Base-by-base conservation (phyloP, 1,140 invertebrate species). In the Euura lappo region DNA sequence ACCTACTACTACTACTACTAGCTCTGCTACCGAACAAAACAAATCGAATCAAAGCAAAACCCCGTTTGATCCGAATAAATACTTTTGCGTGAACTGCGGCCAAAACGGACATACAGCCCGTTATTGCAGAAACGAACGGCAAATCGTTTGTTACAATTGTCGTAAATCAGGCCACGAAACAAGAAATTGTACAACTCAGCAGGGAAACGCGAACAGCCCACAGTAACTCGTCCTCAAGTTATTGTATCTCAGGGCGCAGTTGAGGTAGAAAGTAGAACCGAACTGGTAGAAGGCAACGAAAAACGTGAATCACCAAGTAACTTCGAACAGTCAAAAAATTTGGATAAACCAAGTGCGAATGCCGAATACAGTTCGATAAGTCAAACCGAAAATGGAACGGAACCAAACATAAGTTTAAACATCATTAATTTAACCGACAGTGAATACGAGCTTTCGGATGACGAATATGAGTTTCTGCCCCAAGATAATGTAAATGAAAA, bases 271-370 rank as follows among this genome's bases (percentile, higher is more conserved):
- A 60, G 51, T 60, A 8, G 13, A 60, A 5, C 51, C 51, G 51
- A 60, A 11, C 6, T n/a, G 6, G 51, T 60, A 60, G 1, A 6
- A 60, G 2, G 8, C 6, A 60, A 60, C 6, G 51, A 60, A 60
- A 4, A 60, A 0, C 51, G 51, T n/a, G 67, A 68, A 10, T 43
- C 6, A 42, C 3, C 10, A 44, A 42, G 65, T 46, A 73, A 73
- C 11, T 70, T 73, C 28, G 72, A 43, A 28, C 68, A 73, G 45
- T 44, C 51, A 66, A 70, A 73, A 69, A 65, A 68, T 7, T 13
- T 73, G 6, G 68, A 70, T 65, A 65, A 70, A 64, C 13, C 72
- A 45, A 42, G 5, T n/a, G 51, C 6, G 3, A 60, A 6, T 0
- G 5, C 13, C 51, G 51, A 60, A 60, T 60, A n/a, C 6, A 6